Base-by-base conservation (phyloP, 2,113 vertebrate genomes). In the Zosterops hypoxanthus region DNA sequence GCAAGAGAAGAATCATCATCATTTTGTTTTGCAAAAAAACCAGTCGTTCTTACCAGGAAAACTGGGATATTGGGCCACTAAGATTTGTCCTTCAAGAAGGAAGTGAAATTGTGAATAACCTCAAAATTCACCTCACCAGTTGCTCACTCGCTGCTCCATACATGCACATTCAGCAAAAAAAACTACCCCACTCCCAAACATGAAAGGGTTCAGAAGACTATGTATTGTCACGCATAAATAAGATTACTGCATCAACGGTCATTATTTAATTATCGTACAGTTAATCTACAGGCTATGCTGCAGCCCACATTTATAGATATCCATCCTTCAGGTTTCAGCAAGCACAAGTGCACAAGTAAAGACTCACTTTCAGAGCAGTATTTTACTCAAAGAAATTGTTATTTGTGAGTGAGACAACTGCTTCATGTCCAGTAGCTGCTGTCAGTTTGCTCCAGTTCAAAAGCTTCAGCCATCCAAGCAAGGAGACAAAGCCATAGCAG, bases 61-160 rank as follows among this genome's bases (percentile, higher is more conserved):
- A 78, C 12, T 14, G 17, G n/a, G 25, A 53, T 41, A 69, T 12
- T 28, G 36, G 55, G 41, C 29, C 8, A 2, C 33, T 61, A 24
- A 55, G n/a, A 61, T 42, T 77, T 90, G 69, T 39, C 59, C 24
- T 23, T 88, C 16, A 49, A 72, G 33, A 65, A 39, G 13, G 39
- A 90, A 80, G 34, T 61, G 50, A 90, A 85, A 86, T 65, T 39
- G 25, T 53, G 26, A 82, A 60, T 59, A 36, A 60, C n/a, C 31
- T 36, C 57, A 64, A 61, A 87, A 82, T 93, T 80, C 53, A 77
- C 31, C 70, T 24, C 17, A 14, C 18, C 56, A 61, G 41, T 41
- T 42, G 22, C 52, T 88, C 39, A 56, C 21, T 59, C 0, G 0
- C 50, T 55, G 55, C 16, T 75, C 52, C 71, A 31, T 2, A 9